phyloP scores from a whole-genome alignment of 2,113 vertebrate species.

The Lota lota region DNA sequence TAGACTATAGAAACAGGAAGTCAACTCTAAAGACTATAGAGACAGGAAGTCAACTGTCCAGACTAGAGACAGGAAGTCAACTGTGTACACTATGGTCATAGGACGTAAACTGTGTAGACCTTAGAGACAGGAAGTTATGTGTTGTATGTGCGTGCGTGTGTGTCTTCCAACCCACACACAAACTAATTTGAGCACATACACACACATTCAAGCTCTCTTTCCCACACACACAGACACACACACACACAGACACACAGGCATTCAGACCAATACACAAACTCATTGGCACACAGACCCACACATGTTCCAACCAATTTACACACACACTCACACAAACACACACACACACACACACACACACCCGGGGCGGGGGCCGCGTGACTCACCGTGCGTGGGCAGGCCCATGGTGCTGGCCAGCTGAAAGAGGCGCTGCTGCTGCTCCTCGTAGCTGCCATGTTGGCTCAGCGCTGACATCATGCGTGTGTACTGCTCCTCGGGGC shows the following conservation, averaged over 20 bases:
- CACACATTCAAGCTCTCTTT: not conserved
- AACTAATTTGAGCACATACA: not conserved
- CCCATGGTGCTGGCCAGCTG: constrained; percentile 92
- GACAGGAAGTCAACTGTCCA: too few species aligned
- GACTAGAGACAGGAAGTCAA: too few species aligned
- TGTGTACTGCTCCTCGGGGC: constrained; percentile 93
- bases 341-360: too few species aligned
- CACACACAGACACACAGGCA: not conserved
- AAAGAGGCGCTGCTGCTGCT: constrained; percentile 92
- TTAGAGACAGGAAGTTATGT: too few species aligned
- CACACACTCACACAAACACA: too few species aligned
- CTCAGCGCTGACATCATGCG: constrained; percentile 91
- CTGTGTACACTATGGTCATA: too few species aligned
- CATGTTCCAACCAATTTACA: too few species aligned
- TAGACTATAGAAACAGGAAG: too few species aligned
- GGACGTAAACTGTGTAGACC: too few species aligned
- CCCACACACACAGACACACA: not conserved
- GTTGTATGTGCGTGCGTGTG: too few species aligned
- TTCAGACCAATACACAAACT: not conserved
- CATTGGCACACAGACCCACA: constrained; percentile 15
- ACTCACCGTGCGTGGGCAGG: constrained; percentile 84
- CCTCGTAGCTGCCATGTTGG: constrained; percentile 86
- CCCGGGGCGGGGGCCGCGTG: constrained; percentile 1
- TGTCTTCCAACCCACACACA: too few species aligned
- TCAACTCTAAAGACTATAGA: too few species aligned